Evolutionary conservation across 2,797 vertebrate genomes (phyloP).

Genomic region (Euphonia xanthogaster): DNA sequence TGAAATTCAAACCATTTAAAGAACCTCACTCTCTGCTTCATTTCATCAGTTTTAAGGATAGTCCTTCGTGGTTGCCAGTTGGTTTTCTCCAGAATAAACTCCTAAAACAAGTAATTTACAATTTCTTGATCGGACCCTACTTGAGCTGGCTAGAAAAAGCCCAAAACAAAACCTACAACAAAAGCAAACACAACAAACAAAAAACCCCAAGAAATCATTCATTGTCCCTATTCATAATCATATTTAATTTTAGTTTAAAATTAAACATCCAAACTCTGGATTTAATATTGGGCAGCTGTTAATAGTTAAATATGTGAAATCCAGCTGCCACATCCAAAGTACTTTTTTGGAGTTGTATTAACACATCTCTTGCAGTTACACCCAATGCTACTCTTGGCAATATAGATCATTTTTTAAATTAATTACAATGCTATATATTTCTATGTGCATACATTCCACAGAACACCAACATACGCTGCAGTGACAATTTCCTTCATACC

Average conservation of each 20-base stretch:
- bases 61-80: neutral
- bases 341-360: neutral
- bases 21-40: neutral
- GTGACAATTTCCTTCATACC: neutral
- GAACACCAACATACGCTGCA: neutral
- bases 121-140: neutral
- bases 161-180: neutral
- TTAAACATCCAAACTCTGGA: neutral
- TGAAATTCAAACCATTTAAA: neutral
- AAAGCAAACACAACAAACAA: neutral
- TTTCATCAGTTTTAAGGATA: neutral
- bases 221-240: neutral
- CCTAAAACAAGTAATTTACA: neutral
- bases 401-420: neutral
- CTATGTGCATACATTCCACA: neutral
- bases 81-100: neutral
- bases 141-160: neutral
- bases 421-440: neutral
- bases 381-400: neutral
- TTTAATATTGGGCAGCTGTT: slow-evolving; percentile 33
- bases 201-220: neutral
- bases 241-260: neutral
- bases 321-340: neutral
- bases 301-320: neutral
- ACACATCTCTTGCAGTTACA: neutral